Conservation (phyloP, 1,140 invertebrate genomes). For the Arion vulgaris region DNA sequence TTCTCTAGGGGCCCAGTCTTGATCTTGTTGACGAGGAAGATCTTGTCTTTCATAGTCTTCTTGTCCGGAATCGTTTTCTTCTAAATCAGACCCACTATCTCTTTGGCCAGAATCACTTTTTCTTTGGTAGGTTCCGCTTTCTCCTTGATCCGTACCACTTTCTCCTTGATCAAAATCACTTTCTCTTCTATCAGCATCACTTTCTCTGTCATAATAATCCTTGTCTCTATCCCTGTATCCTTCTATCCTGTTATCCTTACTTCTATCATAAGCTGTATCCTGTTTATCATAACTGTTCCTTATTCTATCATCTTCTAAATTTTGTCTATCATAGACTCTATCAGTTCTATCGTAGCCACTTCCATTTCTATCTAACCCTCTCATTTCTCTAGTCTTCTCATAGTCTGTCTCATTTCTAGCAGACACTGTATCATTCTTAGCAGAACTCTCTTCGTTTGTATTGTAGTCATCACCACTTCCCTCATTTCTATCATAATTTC, state of each 20-base stretch:
- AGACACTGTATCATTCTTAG: too few relatives aligned
- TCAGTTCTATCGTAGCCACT: too few relatives aligned
- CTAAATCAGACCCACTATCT: not conserved
- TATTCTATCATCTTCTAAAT: not conserved
- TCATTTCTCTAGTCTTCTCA: too few relatives aligned
- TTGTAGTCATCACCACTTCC: too few relatives aligned
- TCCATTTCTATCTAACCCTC: too few relatives aligned
- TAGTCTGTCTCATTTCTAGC: too few relatives aligned
- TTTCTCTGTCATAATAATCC: not conserved
- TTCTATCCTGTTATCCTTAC: not conserved
- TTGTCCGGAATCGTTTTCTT: too few relatives aligned
- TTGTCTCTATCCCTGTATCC: not conserved
- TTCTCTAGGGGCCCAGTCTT: not conserved
- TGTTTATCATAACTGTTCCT: not conserved
- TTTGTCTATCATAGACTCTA: too few relatives aligned
- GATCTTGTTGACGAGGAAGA: not conserved
- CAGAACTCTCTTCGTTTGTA: too few relatives aligned
- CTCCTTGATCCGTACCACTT: not conserved
- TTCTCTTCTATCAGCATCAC: not conserved
- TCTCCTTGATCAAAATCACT: not conserved
- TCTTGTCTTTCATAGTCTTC: not conserved
- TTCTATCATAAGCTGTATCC: slow-evolving; percentile 15
- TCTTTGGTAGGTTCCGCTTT: not conserved
- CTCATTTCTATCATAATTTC: too few relatives aligned
- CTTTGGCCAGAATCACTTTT: not conserved